These are phyloP conservation scores for Marmota flaviventris DNA, from an alignment of 2,113 vertebrate genomes.

Conservation along the genomic window DNA sequence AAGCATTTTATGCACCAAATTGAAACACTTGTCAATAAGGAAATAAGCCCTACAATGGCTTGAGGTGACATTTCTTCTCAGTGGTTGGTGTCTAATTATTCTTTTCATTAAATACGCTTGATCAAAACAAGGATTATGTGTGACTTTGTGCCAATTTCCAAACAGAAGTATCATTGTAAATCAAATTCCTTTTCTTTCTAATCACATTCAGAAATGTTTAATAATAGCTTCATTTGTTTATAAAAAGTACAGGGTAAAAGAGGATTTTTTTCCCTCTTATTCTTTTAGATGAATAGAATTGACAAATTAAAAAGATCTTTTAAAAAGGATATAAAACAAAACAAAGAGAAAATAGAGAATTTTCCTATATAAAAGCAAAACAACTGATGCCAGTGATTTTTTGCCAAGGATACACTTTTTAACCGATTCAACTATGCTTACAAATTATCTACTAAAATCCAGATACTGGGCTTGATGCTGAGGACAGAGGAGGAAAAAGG, in stretches of 20 bases:
- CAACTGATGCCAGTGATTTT: background rate
- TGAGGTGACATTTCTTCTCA: background rate
- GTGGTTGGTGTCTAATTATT: background rate
- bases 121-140: background rate
- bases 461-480: background rate
- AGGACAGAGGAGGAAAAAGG: background rate
- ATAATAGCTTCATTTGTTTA: background rate
- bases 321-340: background rate
- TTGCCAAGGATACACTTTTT: background rate
- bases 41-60: background rate
- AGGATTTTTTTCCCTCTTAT: background rate
- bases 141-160: background rate
- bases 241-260: background rate
- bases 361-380: background rate
- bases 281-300: background rate
- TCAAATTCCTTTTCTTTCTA: background rate
- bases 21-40: slow-evolving; percentile 58
- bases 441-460: background rate
- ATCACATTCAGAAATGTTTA: slow-evolving; percentile 13
- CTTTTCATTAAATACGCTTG: background rate
- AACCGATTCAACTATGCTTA: background rate
- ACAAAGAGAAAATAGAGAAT: background rate
- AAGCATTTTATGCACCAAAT: background rate
- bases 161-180: background rate
- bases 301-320: background rate